Conservation (phyloP, 2,113 vertebrate genomes). For the Meles meles region DNA sequence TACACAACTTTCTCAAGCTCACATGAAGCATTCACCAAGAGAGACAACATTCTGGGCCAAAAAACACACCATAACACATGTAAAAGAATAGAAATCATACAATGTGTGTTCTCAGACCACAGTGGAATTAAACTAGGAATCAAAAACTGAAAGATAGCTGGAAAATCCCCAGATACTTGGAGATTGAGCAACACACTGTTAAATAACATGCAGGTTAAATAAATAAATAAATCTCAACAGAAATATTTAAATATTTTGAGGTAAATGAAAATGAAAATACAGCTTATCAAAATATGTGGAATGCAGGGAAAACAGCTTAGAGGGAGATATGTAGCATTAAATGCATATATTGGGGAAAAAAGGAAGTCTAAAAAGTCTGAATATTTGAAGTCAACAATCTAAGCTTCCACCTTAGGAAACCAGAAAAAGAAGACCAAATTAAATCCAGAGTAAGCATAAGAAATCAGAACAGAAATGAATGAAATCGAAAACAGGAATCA, state of each 20-base stretch:
- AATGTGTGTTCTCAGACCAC: not conserved
- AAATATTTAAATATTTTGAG: not conserved
- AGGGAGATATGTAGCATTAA: not conserved
- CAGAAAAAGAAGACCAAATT: not conserved
- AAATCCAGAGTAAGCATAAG: not conserved
- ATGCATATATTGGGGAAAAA: not conserved
- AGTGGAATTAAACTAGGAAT: not conserved
- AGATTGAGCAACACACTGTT: not conserved
- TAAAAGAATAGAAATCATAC: not conserved
- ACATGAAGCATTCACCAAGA: not conserved
- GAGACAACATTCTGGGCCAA: not conserved
- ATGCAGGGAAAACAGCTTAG: not conserved
- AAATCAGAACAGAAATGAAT: not conserved
- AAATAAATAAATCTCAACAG: not conserved
- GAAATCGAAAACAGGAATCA: not conserved
- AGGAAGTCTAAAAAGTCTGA: not conserved
- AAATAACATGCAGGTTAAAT: not conserved
- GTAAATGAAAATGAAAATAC: not conserved
- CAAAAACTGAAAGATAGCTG: not conserved
- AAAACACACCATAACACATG: not conserved
- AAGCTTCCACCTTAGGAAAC: not conserved
- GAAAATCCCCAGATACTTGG: not conserved
- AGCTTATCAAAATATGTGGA: not conserved
- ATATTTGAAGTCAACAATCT: not conserved
- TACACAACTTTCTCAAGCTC: not conserved